Conservation (phyloP, 2,888 invertebrate genomes). For the Aphidius colemani region DNA sequence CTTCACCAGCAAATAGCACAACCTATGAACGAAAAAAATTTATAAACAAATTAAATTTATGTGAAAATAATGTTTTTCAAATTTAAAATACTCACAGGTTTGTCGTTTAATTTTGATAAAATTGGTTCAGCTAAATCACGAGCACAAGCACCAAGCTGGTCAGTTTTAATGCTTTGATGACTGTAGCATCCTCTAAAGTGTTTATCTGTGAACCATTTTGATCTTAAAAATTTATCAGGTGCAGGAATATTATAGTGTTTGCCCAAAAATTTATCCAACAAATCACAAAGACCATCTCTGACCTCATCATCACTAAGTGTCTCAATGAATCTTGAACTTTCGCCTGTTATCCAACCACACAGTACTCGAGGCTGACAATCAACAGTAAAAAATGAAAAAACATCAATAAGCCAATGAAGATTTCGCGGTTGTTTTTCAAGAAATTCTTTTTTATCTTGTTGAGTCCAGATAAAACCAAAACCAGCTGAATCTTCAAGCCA, state of each 20-base stretch:
- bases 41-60: constrained; percentile 1
- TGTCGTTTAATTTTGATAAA: constrained; percentile 54
- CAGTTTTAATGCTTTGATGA: constrained; percentile 64
- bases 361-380: constrained; percentile 69
- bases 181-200: constrained; percentile 76
- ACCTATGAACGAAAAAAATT: constrained; percentile 54
- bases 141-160: constrained; percentile 62
- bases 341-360: constrained; percentile 73
- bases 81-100: constrained; percentile 48
- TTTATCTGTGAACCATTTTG: constrained; percentile 73
- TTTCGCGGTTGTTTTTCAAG: constrained; percentile 41
- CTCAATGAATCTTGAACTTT: constrained; percentile 69
- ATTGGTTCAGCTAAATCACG: constrained; percentile 67
- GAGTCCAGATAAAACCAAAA: constrained; percentile 66
- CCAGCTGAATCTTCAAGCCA: constrained; percentile 64
- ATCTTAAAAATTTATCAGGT: constrained; percentile 65
- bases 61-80: background rate
- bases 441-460: constrained; percentile 63
- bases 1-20: constrained; percentile 72
- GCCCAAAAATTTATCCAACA: constrained; percentile 65
- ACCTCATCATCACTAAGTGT: constrained; percentile 64
- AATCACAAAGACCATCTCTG: constrained; percentile 61
- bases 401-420: constrained; percentile 68
- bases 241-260: constrained; percentile 61
- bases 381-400: constrained; percentile 72